These are phyloP conservation scores for Ceuthmochares aereus DNA, from an alignment of 2,113 vertebrate genomes.

Conservation along the genomic window DNA sequence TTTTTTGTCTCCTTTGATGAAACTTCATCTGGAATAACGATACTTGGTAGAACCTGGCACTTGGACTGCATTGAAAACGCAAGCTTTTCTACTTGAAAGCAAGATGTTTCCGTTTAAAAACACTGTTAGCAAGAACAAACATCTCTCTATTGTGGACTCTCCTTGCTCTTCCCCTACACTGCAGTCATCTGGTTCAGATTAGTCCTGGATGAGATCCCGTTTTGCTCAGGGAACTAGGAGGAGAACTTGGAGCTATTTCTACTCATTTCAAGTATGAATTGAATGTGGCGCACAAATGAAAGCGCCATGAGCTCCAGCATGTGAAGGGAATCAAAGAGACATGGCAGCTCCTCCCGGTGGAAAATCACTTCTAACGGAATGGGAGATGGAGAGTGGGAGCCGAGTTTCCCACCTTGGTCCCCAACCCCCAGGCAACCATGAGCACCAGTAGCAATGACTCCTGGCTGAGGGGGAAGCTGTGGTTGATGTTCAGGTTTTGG, in stretches of 20 bases:
- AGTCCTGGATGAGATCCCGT: conserved; percentile 25
- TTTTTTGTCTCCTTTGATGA: not conserved
- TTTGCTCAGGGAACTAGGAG: conserved; percentile 8
- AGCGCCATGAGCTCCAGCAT: not conserved
- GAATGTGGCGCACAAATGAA: not conserved
- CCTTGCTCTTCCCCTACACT: not conserved
- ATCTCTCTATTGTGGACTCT: not conserved
- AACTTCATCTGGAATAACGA: not conserved
- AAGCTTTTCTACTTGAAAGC: not conserved
- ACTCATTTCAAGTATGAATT: not conserved
- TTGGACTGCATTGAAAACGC: not conserved
- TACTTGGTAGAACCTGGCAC: not conserved
- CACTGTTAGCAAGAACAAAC: not conserved
- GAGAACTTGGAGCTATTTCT: not conserved
- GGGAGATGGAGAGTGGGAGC: not conserved
- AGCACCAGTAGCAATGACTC: rapidly evolving
- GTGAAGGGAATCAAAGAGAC: not conserved
- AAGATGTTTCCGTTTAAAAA: not conserved
- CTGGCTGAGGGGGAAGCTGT: not conserved
- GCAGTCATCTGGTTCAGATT: conserved; percentile 60
- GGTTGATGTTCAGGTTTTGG: not conserved
- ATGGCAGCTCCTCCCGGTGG: not conserved
- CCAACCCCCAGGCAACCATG: rapidly evolving
- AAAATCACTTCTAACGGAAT: not conserved
- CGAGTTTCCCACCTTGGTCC: rapidly evolving